Evolutionary conservation across 2,888 invertebrate species (phyloP), one percentile per base, ranked within the genome.

Genomic region (Troides helena): DNA sequence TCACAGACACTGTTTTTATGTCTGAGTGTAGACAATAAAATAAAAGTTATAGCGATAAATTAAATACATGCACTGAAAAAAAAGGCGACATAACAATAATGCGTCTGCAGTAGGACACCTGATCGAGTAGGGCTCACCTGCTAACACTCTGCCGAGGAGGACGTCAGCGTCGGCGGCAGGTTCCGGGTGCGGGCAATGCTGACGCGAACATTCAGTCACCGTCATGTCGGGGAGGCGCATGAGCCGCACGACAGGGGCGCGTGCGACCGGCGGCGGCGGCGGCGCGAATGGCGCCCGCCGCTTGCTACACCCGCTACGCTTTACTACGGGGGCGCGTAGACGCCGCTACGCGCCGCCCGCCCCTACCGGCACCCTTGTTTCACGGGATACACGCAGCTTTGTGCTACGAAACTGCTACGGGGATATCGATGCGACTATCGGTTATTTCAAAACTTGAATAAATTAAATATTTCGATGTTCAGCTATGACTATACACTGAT

Each of bases 261-360:
- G 90, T 91, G 91, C 85, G 89, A 83, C 87, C 90, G 90, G 84
- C 90, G 91, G 87, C 91, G 91, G 89, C 88, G 87, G 82, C 83
- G 81, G 82, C 90, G 84, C 90, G 91, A 91, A 90, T 90, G 93
- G 88, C 90, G 86, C 84, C 85, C 85, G 82, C 76, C 80, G 78
- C 78, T 82, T 82, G 86, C 91, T 89, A 88, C 85, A 88, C 82
- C 85, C 65, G 87, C 84, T 83, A 75, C 80, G 83, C 81, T 80
- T 80, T 81, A 81, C 84, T 84, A 87, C 84, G 77, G 82, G 86
- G 84, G 86, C 88, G 88, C 87, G 86, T 87, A 87, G 85, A 84
- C 84, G 84, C 81, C 81, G 77, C 78, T 78, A 78, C 80, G 77
- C 73, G 73, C 76, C 82, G 79, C 77, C 81, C 80, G 81, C 84